Conservation (phyloP, 2,888 invertebrate genomes). For the Antheraea yamamai region DNA sequence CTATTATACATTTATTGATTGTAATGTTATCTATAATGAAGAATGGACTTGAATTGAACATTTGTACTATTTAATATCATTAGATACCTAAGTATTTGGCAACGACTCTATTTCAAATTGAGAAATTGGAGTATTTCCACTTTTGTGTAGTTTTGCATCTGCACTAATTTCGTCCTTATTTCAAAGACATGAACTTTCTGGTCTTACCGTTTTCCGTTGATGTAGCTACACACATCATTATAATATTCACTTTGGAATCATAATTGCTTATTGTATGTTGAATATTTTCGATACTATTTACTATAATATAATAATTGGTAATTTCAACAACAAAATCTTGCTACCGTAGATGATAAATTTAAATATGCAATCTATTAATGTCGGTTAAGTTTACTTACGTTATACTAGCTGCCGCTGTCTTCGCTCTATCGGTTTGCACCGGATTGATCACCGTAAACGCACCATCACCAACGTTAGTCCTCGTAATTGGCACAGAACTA, state of each 20-base stretch:
- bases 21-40: background rate
- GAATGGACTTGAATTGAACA: background rate
- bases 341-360: background rate
- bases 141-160: too few relatives aligned
- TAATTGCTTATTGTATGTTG: too few relatives aligned
- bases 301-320: background rate
- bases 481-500: constrained; percentile 25
- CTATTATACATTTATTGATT: background rate
- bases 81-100: too few relatives aligned
- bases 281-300: too few relatives aligned
- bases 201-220: too few relatives aligned
- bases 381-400: constrained; percentile 21
- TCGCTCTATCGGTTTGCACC: constrained; percentile 24
- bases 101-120: too few relatives aligned
- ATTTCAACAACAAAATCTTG: background rate
- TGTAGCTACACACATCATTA: too few relatives aligned
- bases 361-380: background rate
- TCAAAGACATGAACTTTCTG: too few relatives aligned
- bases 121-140: too few relatives aligned
- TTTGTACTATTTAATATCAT: too few relatives aligned
- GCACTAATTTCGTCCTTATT: too few relatives aligned
- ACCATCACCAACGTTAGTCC: constrained; percentile 34
- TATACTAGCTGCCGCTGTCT: constrained; percentile 8
- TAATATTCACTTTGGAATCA: too few relatives aligned
- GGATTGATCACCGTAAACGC: constrained; percentile 60